Evolutionary conservation across 2,888 invertebrate species (phyloP).

Genomic region (Prostheceraeus crozeri): DNA sequence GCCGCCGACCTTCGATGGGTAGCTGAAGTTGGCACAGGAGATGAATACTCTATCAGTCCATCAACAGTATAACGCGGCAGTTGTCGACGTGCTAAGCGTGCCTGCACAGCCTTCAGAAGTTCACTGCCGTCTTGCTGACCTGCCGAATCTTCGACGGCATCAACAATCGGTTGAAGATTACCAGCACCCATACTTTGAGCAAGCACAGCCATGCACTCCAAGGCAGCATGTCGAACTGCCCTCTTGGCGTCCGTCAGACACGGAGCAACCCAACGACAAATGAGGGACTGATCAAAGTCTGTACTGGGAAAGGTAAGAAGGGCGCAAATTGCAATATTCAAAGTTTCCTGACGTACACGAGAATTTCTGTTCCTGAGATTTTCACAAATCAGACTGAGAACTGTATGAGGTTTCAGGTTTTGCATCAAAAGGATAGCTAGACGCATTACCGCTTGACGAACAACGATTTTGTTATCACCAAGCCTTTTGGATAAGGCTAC

Average conservation of each 20-base stretch:
- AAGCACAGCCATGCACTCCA: conserved; percentile 71
- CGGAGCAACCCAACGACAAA: conserved; percentile 58
- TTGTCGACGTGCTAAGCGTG: conserved; percentile 67
- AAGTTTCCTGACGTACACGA: conserved; percentile 67
- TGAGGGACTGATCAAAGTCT: conserved; percentile 62
- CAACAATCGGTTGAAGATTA: conserved; percentile 61
- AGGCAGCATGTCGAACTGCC: conserved; percentile 65
- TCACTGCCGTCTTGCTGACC: conserved; percentile 52
- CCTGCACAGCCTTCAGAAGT: conserved; percentile 65
- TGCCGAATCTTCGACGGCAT: conserved; percentile 58
- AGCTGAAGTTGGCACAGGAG: conserved; percentile 62
- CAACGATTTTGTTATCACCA: conserved; percentile 59
- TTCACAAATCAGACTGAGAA: conserved; percentile 60
- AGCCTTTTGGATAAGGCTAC: conserved; percentile 57
- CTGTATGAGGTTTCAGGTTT: conserved; percentile 59
- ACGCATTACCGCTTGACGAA: conserved; percentile 59
- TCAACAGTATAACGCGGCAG: conserved; percentile 66
- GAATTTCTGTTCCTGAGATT: conserved; percentile 58
- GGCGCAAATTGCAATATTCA: conserved; percentile 70
- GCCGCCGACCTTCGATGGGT: too few species aligned
- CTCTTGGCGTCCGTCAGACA: conserved; percentile 64
- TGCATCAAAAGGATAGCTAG: conserved; percentile 60
- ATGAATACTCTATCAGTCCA: conserved; percentile 69
- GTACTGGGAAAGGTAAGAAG: conserved; percentile 71
- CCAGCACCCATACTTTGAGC: conserved; percentile 66